Conservation (phyloP, 2,113 vertebrate genomes). For the Centrocercus urophasianus region DNA sequence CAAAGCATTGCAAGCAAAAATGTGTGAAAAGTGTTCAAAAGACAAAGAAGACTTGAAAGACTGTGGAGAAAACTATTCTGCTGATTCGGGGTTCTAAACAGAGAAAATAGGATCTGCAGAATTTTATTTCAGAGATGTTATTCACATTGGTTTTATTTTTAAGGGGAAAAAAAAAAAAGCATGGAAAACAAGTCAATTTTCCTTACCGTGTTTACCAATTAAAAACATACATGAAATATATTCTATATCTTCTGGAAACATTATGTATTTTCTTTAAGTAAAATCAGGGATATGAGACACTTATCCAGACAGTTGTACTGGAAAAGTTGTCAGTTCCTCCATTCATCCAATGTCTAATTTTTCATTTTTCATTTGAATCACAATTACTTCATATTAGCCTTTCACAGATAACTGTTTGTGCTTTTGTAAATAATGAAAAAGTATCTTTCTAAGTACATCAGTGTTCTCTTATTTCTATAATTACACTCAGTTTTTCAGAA, state of each 20-base stretch:
- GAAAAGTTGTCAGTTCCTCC: neutral
- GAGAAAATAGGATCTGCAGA: neutral
- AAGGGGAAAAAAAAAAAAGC: neutral
- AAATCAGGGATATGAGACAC: neutral
- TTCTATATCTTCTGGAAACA: neutral
- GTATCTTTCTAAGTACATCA: neutral
- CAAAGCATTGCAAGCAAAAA: neutral
- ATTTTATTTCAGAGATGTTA: neutral
- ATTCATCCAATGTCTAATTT: neutral
- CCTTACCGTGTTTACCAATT: neutral
- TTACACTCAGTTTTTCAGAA: neutral
- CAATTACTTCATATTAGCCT: neutral
- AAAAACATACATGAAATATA: neutral
- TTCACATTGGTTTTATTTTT: neutral
- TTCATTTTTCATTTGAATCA: neutral
- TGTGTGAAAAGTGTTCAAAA: neutral
- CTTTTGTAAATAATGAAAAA: neutral
- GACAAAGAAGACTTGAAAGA: neutral
- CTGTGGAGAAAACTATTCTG: neutral
- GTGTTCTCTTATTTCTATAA: neutral
- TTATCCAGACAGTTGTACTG: accelerated
- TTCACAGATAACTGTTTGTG: neutral
- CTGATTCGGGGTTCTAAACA: neutral
- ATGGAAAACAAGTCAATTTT: neutral
- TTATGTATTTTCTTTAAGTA: neutral